phyloP scores from a whole-genome alignment of 2,797 vertebrate genomes.

The Lutjanus argentimaculatus region DNA sequence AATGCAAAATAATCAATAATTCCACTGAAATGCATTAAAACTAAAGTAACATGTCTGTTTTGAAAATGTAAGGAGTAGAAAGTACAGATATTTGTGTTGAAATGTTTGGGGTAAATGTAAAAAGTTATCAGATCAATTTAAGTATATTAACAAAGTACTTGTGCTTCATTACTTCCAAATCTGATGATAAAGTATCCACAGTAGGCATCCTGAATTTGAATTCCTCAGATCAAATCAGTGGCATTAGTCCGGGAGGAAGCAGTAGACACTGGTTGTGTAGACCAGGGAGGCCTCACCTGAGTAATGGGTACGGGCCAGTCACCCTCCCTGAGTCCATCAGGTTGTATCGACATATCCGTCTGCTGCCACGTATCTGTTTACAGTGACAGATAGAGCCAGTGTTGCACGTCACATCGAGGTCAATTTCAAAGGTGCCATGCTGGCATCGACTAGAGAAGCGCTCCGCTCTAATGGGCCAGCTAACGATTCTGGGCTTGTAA shows the following conservation, averaged over 20 bases:
- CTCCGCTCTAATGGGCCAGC: slow-evolving; percentile 61
- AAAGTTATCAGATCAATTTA: too few relatives aligned
- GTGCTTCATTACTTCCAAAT: too few relatives aligned
- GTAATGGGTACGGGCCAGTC: neutral
- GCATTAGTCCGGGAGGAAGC: slow-evolving; percentile 33
- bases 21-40: too few relatives aligned
- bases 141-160: too few relatives aligned
- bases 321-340: slow-evolving; percentile 47
- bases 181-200: slow-evolving; percentile 12
- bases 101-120: too few relatives aligned
- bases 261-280: slow-evolving; percentile 14
- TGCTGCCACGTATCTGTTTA: slow-evolving; percentile 59
- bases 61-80: too few relatives aligned
- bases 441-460: slow-evolving; percentile 58
- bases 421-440: slow-evolving; percentile 61
- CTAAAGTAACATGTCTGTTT: too few relatives aligned
- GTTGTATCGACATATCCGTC: slow-evolving; percentile 53
- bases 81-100: too few relatives aligned
- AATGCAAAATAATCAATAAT: too few relatives aligned
- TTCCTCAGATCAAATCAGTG: slow-evolving; percentile 22
- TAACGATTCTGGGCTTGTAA: slow-evolving; percentile 68
- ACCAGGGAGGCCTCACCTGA: slow-evolving; percentile 25
- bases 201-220: slow-evolving; percentile 8
- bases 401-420: slow-evolving; percentile 55
- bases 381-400: slow-evolving; percentile 65